A percentile compares a stretch with the other conserved stretches of the same genome.
phyloP scores from a whole-genome alignment of 2,888 invertebrate species.

The Sinelater perroti region DNA sequence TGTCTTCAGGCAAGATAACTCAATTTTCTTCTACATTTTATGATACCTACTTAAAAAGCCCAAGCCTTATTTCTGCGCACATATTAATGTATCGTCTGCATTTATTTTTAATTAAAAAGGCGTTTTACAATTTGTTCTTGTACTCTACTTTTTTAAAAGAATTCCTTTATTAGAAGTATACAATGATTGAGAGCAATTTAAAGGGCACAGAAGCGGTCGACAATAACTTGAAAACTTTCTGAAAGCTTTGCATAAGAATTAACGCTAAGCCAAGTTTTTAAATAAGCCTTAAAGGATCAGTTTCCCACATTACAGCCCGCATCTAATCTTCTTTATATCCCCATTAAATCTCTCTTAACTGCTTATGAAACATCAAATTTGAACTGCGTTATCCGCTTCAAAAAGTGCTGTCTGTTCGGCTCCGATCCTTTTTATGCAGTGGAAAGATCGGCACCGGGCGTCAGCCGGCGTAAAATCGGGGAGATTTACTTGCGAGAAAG shows the following conservation, averaged over 20 bases:
- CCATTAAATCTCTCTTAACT: slow-evolving; percentile 17
- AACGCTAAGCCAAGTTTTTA: slow-evolving; percentile 6
- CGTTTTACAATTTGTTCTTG: too few species aligned
- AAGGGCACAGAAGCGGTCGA: too few species aligned
- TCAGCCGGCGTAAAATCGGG: slow-evolving; percentile 17
- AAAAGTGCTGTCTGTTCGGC: slow-evolving; percentile 2
- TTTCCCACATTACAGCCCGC: neutral
- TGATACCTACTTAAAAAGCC: too few species aligned
- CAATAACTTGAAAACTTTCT: slow-evolving; percentile 1
- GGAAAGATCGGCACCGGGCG: slow-evolving; percentile 12
- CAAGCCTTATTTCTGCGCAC: too few species aligned
- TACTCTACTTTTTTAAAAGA: too few species aligned
- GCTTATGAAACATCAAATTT: slow-evolving; percentile 19
- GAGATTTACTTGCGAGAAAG: slow-evolving; percentile 23
- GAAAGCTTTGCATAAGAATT: neutral
- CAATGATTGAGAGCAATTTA: too few species aligned
- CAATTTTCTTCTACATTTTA: too few species aligned
- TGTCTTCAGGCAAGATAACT: too few species aligned
- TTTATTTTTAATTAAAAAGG: too few species aligned
- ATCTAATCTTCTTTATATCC: slow-evolving; percentile 12
- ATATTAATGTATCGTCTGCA: too few species aligned
- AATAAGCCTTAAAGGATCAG: slow-evolving; percentile 2
- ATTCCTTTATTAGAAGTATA: too few species aligned
- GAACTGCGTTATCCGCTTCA: slow-evolving; percentile 11
- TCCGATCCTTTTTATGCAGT: slow-evolving; percentile 8